Conservation (phyloP, 2,113 vertebrate species). For the Ptilorrhoa leucosticta region DNA sequence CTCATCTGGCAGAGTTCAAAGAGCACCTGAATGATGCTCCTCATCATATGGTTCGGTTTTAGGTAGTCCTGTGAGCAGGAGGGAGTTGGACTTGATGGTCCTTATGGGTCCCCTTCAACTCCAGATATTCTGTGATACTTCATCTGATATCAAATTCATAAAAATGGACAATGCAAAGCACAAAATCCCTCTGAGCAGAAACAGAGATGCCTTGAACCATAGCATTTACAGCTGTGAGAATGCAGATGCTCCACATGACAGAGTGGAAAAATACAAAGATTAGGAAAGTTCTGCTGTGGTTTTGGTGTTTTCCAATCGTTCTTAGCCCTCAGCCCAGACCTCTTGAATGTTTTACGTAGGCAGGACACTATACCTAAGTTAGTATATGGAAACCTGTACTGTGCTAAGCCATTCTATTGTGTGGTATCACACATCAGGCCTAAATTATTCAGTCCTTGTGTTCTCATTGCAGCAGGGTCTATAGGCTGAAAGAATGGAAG, state of each 20-base stretch:
- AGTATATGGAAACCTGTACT: background rate
- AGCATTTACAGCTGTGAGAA: background rate
- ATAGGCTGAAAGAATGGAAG: background rate
- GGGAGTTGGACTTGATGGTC: background rate
- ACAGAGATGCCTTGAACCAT: background rate
- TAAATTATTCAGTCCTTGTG: background rate
- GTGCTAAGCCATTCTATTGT: background rate
- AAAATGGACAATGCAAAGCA: background rate
- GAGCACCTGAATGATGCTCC: rapidly evolving
- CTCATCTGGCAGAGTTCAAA: background rate
- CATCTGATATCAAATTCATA: background rate
- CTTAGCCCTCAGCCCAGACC: background rate
- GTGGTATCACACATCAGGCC: background rate
- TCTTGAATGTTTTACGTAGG: background rate
- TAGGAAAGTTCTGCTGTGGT: background rate
- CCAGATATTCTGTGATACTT: background rate
- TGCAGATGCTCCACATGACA: background rate
- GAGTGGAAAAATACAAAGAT: background rate
- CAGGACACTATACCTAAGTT: background rate
- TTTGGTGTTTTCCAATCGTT: background rate
- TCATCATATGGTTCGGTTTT: background rate
- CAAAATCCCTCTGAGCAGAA: background rate
- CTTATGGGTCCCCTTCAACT: background rate
- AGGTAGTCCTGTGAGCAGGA: background rate
- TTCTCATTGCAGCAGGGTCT: background rate